Base-by-base conservation (phyloP, 2,797 vertebrate species). In the Darevskia mixta region DNA sequence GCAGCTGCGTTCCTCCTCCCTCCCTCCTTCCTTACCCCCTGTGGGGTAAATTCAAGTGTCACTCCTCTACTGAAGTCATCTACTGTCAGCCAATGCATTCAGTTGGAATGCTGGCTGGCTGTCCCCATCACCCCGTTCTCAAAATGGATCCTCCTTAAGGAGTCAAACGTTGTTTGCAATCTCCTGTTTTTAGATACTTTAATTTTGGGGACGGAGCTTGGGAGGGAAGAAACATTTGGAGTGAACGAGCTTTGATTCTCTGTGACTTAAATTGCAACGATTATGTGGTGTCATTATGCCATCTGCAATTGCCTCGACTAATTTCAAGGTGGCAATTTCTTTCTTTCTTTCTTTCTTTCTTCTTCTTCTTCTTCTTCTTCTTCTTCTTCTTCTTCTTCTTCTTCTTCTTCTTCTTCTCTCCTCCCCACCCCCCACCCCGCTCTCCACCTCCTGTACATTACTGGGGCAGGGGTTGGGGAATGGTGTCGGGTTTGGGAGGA, bases 21-120 rank as follows among this genome's bases (percentile, higher is more conserved):
- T 83, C 25, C 86, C 90, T 91, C 85, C 61, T 32, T 89, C 85
- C 86, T 8, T n/a, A 58, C 92, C 95, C 93, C 94, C 95, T 94
- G 94, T 13, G 9, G 96, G 96, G 95, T 93, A 95, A 96, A 96
- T 95, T 95, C 94, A 93, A 96, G 96, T 93, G 94, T 95, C 93
- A 95, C 95, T 95, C 93, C 95, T 96, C 90, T 89, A 92, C 94
- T 35, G 92, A 94, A 97, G 94, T 96, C 96, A 96, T 95, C 94
- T 78, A 58, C 94, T 95, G 93, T 92, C 95, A 97, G 93, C 95
- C 96, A 94, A 90, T 93, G 95, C 94, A 88, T 88, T 92, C 55
- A 93, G 92, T 95, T 87, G 95, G 94, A 95, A 41, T 69, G 45
- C 67, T 38, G 41, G 3, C 49, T 95, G 94, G 67, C 92, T 95